Base-by-base conservation (phyloP, 2,888 invertebrate genomes). In the Lithophane ornitopus region DNA sequence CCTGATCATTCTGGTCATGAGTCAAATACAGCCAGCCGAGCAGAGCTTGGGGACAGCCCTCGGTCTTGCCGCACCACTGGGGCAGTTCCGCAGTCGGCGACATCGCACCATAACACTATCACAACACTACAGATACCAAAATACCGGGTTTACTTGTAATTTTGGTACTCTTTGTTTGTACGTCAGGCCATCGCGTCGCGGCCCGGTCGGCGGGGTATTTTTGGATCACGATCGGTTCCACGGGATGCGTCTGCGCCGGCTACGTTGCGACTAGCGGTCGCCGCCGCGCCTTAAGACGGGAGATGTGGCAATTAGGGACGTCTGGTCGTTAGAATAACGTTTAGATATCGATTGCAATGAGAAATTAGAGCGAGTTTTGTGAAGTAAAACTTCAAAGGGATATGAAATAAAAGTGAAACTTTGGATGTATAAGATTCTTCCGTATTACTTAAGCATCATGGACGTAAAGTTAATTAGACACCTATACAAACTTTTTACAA, bases 231-330 rank as follows among this genome's bases (percentile, higher is more conserved):
- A 84, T 85, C 81, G 89, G 84, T 78, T 85, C 85, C 82, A 90
- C 94, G 93, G 92, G 93, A 87, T 94, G 96, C 96, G 96, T 94
- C 93, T 89, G 94, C 96, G 96, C 95, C 94, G 94, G 92, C 90
- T 88, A 83, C 87, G 89, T 87, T 90, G 90, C 91, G 94, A 95
- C 94, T 95, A 93, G 92, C 91, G 84, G 90, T 77, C 77, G 89
- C 88, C 86, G 87, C 91, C 94, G 93, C 95, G 95, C 95, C 95
- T 95, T 95, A 93, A 95, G 95, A 95, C 89, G 95, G 94, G 95
- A 94, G 94, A 93, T 92, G 91, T 87, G 77, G 91, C 91, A 88
- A 90, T 80, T 92, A 95, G 94, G 91, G 93, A 91, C 86, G 93
- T 74, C 62, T 49, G 62, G 70, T 78, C 68, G 58, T 34, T 61